phyloP scores from a whole-genome alignment of 1,140 invertebrate genomes.

The Aphelinus atriplicis region DNA sequence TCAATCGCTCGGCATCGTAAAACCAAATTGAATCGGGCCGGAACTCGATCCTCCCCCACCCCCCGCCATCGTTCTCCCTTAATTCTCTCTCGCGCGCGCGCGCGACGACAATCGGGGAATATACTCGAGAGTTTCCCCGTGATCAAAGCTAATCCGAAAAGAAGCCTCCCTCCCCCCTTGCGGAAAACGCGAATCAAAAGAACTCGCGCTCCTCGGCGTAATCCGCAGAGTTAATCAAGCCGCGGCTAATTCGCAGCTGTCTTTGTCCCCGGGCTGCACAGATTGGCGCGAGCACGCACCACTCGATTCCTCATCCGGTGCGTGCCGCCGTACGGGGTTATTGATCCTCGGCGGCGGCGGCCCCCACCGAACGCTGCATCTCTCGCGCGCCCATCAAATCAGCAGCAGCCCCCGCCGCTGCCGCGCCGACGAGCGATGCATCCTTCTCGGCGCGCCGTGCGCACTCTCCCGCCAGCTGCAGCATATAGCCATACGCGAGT shows the following conservation, averaged over 20 bases:
- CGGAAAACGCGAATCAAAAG: slow-evolving; percentile 28
- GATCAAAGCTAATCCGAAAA: no score
- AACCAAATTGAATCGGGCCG: no score
- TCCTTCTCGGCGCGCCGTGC: slow-evolving; percentile 22
- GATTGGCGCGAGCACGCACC: not conserved
- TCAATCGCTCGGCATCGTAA: no score
- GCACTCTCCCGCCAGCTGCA: slow-evolving; percentile 31
- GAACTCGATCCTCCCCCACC: no score
- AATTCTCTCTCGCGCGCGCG: no score
- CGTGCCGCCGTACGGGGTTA: slow-evolving; percentile 3
- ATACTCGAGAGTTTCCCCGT: no score
- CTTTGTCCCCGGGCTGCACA: not conserved
- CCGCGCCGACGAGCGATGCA: slow-evolving; percentile 3
- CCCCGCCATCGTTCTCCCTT: no score
- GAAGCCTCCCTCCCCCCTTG: no score
- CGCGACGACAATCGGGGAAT: no score
- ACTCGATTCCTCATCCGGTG: no score
- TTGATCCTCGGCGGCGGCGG: slow-evolving; percentile 28
- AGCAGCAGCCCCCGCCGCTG: slow-evolving; percentile 8
- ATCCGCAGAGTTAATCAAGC: slow-evolving; percentile 39
- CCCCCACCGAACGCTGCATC: slow-evolving; percentile 24
- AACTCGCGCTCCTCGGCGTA: slow-evolving; percentile 14
- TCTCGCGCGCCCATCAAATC: slow-evolving; percentile 29
- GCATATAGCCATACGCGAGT: no score
- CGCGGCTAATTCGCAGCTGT: slow-evolving; percentile 26